Evolutionary conservation across 2,797 vertebrate species (phyloP), one percentile per base, ranked within the genome.

Genomic region (Sylvia borin): DNA sequence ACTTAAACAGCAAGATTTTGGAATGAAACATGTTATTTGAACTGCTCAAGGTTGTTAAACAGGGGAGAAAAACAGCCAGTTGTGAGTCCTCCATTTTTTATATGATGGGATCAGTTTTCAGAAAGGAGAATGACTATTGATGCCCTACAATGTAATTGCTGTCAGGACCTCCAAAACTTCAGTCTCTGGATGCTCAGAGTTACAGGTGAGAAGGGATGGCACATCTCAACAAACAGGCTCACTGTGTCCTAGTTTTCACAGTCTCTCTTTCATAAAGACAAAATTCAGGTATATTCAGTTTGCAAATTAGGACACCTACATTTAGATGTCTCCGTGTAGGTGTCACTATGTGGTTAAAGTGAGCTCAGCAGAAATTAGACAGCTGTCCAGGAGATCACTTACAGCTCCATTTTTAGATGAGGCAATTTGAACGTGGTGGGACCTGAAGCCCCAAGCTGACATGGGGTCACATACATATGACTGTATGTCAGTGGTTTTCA

Each of bases 1-100:
- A 73, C 17, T 40, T 90, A 66, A 92, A 76, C 60, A 79, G 74
- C 42, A 61, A 85, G 86, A 77, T 82, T 92, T 83, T 94, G 87
- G 74, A 85, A 79, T 11, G 4, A 76, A 91, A 7, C 2, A 2
- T 93, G 47, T 76, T 83, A 36, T 57, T 93, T 83, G 72, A 75
- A 67, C 42, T 70, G 43, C 38, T 91, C 34, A 62, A 65, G 51
- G 38, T 7, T 74, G 54, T 86, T 88, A 71, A 91, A 77, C 18
- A 47, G 12, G 16, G 20, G 38, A 89, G 48, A 79, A 67, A 79
- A 82, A 31, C 32, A 92, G 57, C 7, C 34, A 16, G 16, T 62
- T 88, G 13, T 76, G 42, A 51, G 31, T 91, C 15, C 3, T 16
- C 5, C 1, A 4, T 48, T 71, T 86, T 95, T 85, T n/a, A 40